phyloP scores from a whole-genome alignment of 2,113 vertebrate species.

The Macheiramphus alcinus region DNA sequence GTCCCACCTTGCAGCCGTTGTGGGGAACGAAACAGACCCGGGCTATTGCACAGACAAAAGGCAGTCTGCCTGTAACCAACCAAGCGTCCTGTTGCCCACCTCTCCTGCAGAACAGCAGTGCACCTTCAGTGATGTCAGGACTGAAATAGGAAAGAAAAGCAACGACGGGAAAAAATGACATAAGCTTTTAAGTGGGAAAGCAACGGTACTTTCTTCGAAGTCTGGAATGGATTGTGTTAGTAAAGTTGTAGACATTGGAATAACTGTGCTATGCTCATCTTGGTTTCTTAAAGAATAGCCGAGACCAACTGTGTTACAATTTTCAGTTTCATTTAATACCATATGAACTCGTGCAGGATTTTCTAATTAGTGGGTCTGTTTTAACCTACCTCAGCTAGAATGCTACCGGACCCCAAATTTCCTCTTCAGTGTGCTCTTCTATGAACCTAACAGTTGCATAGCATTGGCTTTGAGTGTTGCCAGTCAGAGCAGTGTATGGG shows the following conservation, averaged over 20 bases:
- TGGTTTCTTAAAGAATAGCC: background rate
- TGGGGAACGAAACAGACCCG: background rate
- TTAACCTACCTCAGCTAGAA: constrained; percentile 75
- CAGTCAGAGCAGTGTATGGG: background rate
- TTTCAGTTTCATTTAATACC: background rate
- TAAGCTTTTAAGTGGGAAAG: background rate
- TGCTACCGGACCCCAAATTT: background rate
- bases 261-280: background rate
- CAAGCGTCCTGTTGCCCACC: background rate
- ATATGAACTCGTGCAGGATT: background rate
- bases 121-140: background rate
- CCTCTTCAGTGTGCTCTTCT: constrained; percentile 3
- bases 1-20: background rate
- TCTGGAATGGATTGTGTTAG: background rate
- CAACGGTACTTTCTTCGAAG: background rate
- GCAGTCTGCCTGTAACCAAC: background rate
- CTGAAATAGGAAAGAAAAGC: background rate
- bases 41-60: background rate
- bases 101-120: background rate
- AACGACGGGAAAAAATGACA: background rate
- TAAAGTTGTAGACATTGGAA: background rate
- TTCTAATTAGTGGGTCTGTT: constrained; percentile 46
- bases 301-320: background rate
- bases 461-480: background rate
- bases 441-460: background rate